Evolutionary conservation across 2,797 vertebrate species (phyloP), one percentile per base, ranked within the genome.

Genomic region (Anolis apletophallus): DNA sequence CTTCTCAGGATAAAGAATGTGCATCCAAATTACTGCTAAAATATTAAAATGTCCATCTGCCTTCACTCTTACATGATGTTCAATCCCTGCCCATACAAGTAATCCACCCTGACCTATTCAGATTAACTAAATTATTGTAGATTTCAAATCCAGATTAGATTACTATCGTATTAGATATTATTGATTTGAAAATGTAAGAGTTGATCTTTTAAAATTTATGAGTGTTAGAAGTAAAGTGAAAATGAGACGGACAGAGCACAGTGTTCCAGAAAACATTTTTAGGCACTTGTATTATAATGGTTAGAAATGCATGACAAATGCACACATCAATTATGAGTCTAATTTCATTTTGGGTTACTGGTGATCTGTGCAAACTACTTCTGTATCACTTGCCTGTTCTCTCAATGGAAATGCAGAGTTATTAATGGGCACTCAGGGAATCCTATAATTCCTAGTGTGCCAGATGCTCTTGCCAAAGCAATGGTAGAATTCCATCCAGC

Each of bases 351-450:
- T 52, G 50, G 92, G 82, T 82, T 79, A 34, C 54, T 90, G 83
- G 40, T 74, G 55, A 88, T 89, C 81, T 87, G 19, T 59, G 29
- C 34, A 55, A 77, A 40, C 80, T 81, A 82, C 59, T 90, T 72
- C 2, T 50, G 71, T 80, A 85, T 87, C 26, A 73, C 86, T 40
- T 3, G 29, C 29, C 21, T 13, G 21, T 57, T 91, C 92, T 57
- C 85, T 88, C 46, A 55, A 74, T 12, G 11, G 55, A 91, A 72
- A 36, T 89, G 9, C 21, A n/a, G 86, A 29, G 74, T 92, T 87
- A 90, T 91, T 94, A 90, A 83, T 12, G 75, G 40, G 29, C 61
- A 86, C 93, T 81, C 81, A 87, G 55, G 69, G 85, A 86, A 88
- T n/a, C 85, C 64, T 72, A 61, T 36, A 72, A 29, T 76, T 90